A percentile compares a stretch with the other conserved stretches of the same genome.
These are phyloP conservation scores for Hoplodrina blanda DNA, from an alignment of 2,888 invertebrate genomes.

Conservation along the genomic window DNA sequence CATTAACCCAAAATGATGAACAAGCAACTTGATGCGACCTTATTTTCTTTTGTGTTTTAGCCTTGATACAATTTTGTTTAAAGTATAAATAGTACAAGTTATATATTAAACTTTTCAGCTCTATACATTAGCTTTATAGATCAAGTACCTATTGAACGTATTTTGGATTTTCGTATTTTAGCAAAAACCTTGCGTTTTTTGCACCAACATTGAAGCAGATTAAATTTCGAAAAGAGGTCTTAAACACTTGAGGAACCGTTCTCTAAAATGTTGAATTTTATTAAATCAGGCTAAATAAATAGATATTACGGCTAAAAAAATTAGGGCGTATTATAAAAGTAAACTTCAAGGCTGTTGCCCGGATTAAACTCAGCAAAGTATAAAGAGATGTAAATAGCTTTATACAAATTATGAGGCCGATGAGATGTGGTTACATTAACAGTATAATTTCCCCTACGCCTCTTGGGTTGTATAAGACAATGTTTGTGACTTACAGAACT, in stretches of 20 bases:
- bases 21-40: conserved; percentile 51
- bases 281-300: neutral
- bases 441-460: conserved; percentile 55
- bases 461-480: conserved; percentile 45
- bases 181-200: too few species aligned
- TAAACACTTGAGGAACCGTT: neutral
- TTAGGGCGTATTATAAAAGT: neutral
- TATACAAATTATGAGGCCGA: conserved; percentile 38
- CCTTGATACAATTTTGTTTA: conserved; percentile 32
- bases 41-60: conserved; percentile 46
- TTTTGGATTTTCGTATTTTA: conserved; percentile 4
- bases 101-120: neutral
- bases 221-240: neutral
- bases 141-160: neutral
- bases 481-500: conserved; percentile 63
- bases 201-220: neutral
- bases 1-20: conserved; percentile 60
- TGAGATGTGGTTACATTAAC: conserved; percentile 48
- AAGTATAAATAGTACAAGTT: conserved; percentile 1
- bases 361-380: conserved; percentile 21
- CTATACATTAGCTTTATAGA: neutral
- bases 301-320: neutral
- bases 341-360: conserved; percentile 10
- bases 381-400: conserved; percentile 15
- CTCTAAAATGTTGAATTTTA: neutral